A percentile compares a stretch with the other conserved stretches of the same genome.
phyloP scores from a whole-genome alignment of 2,797 vertebrate species.

The Peromyscus attwateri region DNA sequence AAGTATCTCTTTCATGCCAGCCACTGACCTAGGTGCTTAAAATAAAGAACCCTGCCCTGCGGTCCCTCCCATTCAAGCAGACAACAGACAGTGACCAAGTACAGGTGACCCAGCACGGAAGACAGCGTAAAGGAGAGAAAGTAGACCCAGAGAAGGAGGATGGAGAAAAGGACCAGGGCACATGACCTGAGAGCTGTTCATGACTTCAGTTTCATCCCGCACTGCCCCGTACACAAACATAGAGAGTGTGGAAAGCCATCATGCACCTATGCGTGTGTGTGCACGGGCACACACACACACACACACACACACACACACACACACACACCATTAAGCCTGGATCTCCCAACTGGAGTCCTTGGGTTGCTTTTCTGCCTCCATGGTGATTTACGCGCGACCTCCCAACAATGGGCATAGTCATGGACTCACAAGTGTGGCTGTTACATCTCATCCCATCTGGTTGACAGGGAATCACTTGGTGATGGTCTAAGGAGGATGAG shows the following conservation, averaged over 20 bases:
- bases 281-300: background rate
- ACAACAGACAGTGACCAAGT: background rate
- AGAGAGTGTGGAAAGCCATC: background rate
- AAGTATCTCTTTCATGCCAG: background rate
- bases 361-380: background rate
- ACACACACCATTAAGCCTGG: background rate
- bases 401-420: background rate
- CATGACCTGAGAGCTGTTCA: background rate
- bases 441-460: background rate
- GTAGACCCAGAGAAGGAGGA: background rate
- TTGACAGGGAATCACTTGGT: background rate
- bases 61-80: background rate
- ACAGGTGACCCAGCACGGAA: background rate
- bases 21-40: background rate
- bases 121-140: background rate
- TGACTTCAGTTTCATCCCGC: background rate
- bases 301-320: background rate
- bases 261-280: fast-evolving
- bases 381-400: background rate
- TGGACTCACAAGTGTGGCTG: background rate
- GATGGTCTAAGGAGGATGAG: background rate
- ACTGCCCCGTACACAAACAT: background rate
- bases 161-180: background rate
- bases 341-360: background rate
- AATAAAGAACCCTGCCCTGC: background rate